These are phyloP conservation scores for Brachystomella parvula DNA, from an alignment of 1,140 invertebrate genomes.

Conservation along the genomic window DNA sequence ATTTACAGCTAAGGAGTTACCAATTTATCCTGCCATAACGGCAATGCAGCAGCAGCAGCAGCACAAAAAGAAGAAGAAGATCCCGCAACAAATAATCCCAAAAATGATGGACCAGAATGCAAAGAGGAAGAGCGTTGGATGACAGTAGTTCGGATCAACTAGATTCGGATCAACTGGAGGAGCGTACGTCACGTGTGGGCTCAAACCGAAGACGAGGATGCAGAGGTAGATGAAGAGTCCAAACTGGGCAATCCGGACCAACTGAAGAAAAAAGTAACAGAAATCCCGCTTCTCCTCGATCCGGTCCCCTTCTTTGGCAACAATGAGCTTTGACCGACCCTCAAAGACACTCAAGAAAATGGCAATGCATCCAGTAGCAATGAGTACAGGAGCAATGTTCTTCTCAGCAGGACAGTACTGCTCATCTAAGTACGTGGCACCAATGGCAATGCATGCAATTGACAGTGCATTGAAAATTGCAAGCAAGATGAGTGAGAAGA, in stretches of 20 bases:
- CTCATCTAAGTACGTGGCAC: neutral
- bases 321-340: neutral
- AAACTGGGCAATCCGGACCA: neutral
- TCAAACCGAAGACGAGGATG: neutral
- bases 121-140: conserved; percentile 1
- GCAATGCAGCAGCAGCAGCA: neutral
- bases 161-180: neutral
- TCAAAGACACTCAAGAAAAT: neutral
- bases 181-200: neutral
- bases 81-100: neutral
- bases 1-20: too few species aligned
- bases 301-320: neutral
- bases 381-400: neutral
- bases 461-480: neutral
- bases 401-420: neutral
- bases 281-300: neutral
- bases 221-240: conserved; percentile 6
- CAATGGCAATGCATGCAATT: neutral
- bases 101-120: neutral
- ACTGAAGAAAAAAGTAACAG: neutral
- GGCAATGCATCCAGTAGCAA: neutral
- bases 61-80: neutral
- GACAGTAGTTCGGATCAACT: neutral
- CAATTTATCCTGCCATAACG: too few species aligned
- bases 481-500: neutral